Evolutionary conservation across 1,140 invertebrate species (phyloP).

Genomic region (Drosophila tristis): DNA sequence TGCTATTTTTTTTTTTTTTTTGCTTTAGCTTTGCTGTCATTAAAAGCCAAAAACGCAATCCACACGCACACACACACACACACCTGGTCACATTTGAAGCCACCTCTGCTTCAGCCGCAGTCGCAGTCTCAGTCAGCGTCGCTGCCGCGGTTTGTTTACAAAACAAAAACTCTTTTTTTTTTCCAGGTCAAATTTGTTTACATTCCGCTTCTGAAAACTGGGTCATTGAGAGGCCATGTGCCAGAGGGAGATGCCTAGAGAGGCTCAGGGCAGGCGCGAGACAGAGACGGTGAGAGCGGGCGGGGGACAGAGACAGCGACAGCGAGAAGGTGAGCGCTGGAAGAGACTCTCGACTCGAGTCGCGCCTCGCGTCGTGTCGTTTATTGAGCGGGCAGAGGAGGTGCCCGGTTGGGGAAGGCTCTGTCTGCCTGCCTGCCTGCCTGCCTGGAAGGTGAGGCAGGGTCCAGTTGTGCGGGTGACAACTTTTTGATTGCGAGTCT

Average conservation of each 20-base stretch:
- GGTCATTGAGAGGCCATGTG: slow-evolving; percentile 73
- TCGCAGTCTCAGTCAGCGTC: slow-evolving; percentile 36
- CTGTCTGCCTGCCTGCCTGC: slow-evolving; percentile 2
- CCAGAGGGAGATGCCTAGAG: slow-evolving; percentile 42
- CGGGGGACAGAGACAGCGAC: slow-evolving; percentile 13
- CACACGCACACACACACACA: slow-evolving; percentile 22
- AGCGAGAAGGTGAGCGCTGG: slow-evolving; percentile 1
- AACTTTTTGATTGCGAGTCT: slow-evolving; percentile 8
- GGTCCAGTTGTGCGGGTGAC: slow-evolving; percentile 12
- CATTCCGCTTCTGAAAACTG: slow-evolving; percentile 78
- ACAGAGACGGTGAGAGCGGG: slow-evolving; percentile 8
- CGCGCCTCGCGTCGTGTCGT: slow-evolving; percentile 2
- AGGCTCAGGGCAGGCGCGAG: slow-evolving; percentile 30
- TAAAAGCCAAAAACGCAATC: slow-evolving; percentile 68
- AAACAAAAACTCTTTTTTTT: slow-evolving; percentile 67
- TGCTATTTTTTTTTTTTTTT: slow-evolving; percentile 5
- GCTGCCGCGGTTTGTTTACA: slow-evolving; percentile 72
- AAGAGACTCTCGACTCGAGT: slow-evolving; percentile 6
- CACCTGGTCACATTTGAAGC: slow-evolving; percentile 44
- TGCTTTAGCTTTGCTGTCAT: slow-evolving; percentile 35
- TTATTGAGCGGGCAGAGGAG: neutral
- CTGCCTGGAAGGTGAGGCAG: too few relatives aligned
- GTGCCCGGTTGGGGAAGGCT: slow-evolving; percentile 1
- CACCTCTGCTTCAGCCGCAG: slow-evolving; percentile 32
- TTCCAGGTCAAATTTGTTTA: slow-evolving; percentile 83